phyloP scores from a whole-genome alignment of 2,888 invertebrate species.

The Campopleginae sp. region DNA sequence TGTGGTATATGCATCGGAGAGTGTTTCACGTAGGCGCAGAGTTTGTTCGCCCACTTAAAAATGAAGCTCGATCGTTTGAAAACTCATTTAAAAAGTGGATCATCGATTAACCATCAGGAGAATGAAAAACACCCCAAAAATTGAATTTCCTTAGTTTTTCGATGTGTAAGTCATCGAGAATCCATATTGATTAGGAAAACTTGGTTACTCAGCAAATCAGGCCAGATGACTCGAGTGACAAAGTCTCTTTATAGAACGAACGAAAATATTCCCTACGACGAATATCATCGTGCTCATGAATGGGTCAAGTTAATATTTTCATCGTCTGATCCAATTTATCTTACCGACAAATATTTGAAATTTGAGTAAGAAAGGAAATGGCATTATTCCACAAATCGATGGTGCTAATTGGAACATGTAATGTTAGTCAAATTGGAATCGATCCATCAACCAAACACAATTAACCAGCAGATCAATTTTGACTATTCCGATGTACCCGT shows the following conservation, averaged over 20 bases:
- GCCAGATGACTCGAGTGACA: background rate
- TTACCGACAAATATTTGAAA: background rate
- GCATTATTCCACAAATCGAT: slow-evolving; percentile 26
- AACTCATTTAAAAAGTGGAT: slow-evolving; percentile 11
- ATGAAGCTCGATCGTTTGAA: slow-evolving; percentile 43
- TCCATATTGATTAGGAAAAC: background rate
- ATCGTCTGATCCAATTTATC: background rate
- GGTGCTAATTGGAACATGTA: slow-evolving; percentile 34
- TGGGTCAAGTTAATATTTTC: background rate
- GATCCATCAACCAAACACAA: background rate
- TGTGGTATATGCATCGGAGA: slow-evolving; percentile 11
- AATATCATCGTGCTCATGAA: background rate
- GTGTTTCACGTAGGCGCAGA: slow-evolving; percentile 21
- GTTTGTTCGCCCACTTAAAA: slow-evolving; percentile 31
- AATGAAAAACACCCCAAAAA: background rate
- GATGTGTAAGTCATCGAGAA: background rate
- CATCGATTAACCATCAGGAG: background rate
- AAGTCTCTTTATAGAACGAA: background rate
- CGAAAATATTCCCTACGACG: background rate
- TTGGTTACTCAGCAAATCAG: background rate
- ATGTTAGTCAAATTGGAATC: slow-evolving; percentile 5
- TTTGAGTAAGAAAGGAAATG: background rate
- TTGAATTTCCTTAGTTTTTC: background rate
- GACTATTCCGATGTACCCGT: background rate
- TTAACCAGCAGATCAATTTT: background rate